Evolutionary conservation across 1,140 invertebrate species (phyloP), one percentile per base, ranked within the genome.

Genomic region (Marisa cornuarietis): DNA sequence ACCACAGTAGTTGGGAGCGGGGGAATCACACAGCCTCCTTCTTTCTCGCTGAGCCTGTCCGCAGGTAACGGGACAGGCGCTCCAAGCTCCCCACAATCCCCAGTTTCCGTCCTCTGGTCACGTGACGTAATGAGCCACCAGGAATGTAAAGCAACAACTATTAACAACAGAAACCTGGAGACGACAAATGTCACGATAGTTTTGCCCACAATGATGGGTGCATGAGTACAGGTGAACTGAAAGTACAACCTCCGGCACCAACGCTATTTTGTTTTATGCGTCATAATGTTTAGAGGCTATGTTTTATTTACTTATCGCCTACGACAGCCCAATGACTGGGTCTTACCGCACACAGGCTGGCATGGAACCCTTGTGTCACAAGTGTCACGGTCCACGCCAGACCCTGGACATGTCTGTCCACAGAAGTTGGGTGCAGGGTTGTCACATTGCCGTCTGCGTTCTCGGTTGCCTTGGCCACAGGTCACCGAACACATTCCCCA

Each of bases 401-500:
- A 20, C 3, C 85, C 85, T n/a, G 9, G 26, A 65, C 85, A 86
- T 14, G 52, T 51, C 16, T 77, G 58, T 18, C 85, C 85, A n/a
- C 84, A 81, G 75, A 79, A 80, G 24, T 74, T 54, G n/a, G 86
- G 85, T 10, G 66, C 26, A 26, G 86, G 85, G 81, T 81, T 81
- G 61, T 49, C 91, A 85, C 95, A 95, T 71, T 88, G 89, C 84
- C 94, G 90, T 9, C 88, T 90, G 82, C 94, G 89, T 83, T 92
- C 92, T 82, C 92, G 91, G 8, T 93, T 92, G 16, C 94, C 94
- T 58, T 91, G 85, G 9, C 93, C 94, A 84, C 94, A 95, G 16
- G 92, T 91, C 31, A 91, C 90, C 5, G 94, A 94, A 87, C 95
- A 95, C n/a, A 92, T 89, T 51, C 92, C 91, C 94, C 94, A 95